Base-by-base conservation (phyloP, 1,140 invertebrate genomes). In the Sitodiplosis mosellana region DNA sequence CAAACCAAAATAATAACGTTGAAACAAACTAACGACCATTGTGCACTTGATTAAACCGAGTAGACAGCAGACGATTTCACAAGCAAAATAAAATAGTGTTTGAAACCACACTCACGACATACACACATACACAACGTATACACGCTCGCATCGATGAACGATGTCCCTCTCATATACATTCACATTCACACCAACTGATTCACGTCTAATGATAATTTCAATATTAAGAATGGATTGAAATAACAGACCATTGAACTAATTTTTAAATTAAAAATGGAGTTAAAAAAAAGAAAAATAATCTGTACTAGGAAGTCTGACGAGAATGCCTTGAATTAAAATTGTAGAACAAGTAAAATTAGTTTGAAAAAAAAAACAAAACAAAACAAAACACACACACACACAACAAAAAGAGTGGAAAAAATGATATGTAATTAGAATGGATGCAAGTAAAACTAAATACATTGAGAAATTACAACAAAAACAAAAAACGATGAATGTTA, bases 281-380 rank as follows among this genome's bases (percentile, higher is more conserved):
- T 10, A 36, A 10, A 10, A 15, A 18, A 15, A 40, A 18, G 14
- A 40, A 6, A 40, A 5, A 40, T 40, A 40, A 40, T 40, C 14
- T 40, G 14, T 40, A 40, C 37, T 40, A 40, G 37, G 37, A 40
- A 40, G 37, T 40, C 37, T 40, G 37, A 40, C 37, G 37, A 40
- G 37, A 40, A 40, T 40, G 37, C 37, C 37, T 40, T 40, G 37
- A 40, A 40, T 6, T 40, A 15, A 40, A 40, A 40, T 40, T 40
- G 14, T 15, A 40, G 17, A 40, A 40, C 37, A 40, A 40, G 17
- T 40, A 18, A 40, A 40, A 40, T 15, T 40, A 15, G 37, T 40
- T 15, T 40, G 37, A 15, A 18, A 40, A n/a, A 10, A 36, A 36
- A 36, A 36, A 36, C n/a, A 10, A 8, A n/a, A 36, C 34, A 36